Conservation (phyloP, 2,888 invertebrate genomes). For the Limnephilus rhombicus region DNA sequence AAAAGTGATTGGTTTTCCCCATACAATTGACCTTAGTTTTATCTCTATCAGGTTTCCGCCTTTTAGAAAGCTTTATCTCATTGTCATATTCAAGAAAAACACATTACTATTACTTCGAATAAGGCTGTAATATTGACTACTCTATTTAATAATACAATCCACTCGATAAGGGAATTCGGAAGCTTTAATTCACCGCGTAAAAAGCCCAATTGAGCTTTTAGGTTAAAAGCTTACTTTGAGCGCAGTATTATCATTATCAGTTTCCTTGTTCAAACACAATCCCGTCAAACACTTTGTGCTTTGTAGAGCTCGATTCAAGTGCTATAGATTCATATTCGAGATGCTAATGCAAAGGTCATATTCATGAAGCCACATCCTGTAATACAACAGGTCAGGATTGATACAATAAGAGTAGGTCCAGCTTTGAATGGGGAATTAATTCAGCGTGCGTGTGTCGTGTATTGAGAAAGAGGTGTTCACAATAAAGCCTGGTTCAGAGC, state of each 20-base stretch:
- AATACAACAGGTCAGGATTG: constrained; percentile 29
- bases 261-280: constrained; percentile 48
- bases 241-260: background rate
- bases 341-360: constrained; percentile 29
- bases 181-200: background rate
- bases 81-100: background rate
- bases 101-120: constrained; percentile 9
- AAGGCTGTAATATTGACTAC: background rate
- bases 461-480: no score
- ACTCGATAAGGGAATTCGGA: constrained; percentile 5
- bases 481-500: no score
- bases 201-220: constrained; percentile 9
- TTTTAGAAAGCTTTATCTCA: background rate
- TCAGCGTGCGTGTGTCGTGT: background rate
- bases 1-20: background rate
- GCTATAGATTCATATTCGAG: background rate
- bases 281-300: background rate
- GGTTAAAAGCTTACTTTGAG: constrained; percentile 56
- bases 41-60: background rate
- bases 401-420: background rate
- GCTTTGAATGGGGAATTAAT: constrained; percentile 5
- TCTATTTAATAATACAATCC: background rate
- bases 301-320: background rate
- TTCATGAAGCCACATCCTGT: constrained; percentile 33
- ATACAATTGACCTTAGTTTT: background rate